Conservation (phyloP, 1,140 invertebrate genomes). For the Mercenaria mercenaria region DNA sequence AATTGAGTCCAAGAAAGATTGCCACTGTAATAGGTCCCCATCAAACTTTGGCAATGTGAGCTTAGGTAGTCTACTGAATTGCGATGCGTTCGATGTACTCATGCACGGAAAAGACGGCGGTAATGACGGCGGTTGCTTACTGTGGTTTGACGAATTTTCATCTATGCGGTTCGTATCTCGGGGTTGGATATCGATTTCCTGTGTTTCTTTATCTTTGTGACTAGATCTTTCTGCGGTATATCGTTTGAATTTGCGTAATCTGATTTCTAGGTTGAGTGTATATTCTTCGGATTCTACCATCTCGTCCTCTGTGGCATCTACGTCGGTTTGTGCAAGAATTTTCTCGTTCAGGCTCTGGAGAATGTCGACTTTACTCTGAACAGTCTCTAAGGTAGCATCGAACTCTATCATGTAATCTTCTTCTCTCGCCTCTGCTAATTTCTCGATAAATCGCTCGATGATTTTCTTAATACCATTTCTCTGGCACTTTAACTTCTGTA, state of each 20-base stretch:
- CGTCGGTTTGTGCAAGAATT: not conserved
- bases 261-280: not conserved
- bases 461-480: not conserved
- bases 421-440: not conserved
- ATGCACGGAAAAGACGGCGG: not conserved
- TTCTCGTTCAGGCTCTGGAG: not conserved
- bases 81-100: not conserved
- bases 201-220: not conserved
- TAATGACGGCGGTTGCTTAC: not conserved
- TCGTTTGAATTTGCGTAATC: not conserved
- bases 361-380: not conserved
- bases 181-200: not conserved
- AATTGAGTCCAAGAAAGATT: constrained; percentile 42
- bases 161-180: not conserved
- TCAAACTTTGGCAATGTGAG: constrained; percentile 47
- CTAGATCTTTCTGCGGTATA: not conserved
- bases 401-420: not conserved
- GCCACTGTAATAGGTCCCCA: constrained; percentile 59
- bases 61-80: constrained; percentile 42
- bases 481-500: not conserved
- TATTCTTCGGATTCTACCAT: not conserved
- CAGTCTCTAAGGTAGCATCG: not conserved
- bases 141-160: not conserved
- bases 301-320: not conserved
- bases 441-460: not conserved